Evolutionary conservation across 2,113 vertebrate species (phyloP).

Genomic region (Pluvialis apricaria): DNA sequence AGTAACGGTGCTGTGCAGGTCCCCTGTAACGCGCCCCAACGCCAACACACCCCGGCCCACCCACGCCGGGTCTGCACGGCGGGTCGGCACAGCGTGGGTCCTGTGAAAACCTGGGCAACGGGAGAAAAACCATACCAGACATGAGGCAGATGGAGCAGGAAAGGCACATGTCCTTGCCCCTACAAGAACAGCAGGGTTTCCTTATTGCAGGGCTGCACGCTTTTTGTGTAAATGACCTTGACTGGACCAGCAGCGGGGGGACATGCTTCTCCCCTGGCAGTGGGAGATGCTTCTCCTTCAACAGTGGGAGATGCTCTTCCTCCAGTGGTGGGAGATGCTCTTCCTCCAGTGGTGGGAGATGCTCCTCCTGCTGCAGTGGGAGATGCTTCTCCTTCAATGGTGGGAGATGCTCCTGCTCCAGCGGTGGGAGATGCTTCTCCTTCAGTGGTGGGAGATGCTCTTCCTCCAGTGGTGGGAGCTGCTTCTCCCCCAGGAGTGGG

Average conservation of each 20-base stretch:
- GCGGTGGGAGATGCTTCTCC: background rate
- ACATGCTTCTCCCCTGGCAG: too few species aligned
- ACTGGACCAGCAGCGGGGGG: background rate
- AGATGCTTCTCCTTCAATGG: background rate
- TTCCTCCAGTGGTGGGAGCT: background rate
- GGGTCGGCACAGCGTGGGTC: background rate
- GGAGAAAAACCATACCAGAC: accelerated
- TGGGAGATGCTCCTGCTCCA: background rate
- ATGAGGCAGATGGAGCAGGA: background rate
- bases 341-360: background rate
- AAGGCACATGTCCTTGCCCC: background rate
- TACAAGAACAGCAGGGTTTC: accelerated
- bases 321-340: too few species aligned
- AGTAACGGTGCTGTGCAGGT: accelerated
- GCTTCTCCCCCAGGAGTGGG: too few species aligned
- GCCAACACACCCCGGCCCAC: background rate
- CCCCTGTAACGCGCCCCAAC: accelerated
- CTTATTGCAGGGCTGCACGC: too few species aligned
- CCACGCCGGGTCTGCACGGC: accelerated
- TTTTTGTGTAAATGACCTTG: background rate
- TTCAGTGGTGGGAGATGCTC: background rate
- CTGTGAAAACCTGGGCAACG: background rate
- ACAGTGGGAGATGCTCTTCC: too few species aligned
- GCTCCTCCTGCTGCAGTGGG: too few species aligned
- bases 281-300: too few species aligned